Evolutionary conservation across 1,140 invertebrate genomes (phyloP).

Genomic region (Hycleus phaleratus): DNA sequence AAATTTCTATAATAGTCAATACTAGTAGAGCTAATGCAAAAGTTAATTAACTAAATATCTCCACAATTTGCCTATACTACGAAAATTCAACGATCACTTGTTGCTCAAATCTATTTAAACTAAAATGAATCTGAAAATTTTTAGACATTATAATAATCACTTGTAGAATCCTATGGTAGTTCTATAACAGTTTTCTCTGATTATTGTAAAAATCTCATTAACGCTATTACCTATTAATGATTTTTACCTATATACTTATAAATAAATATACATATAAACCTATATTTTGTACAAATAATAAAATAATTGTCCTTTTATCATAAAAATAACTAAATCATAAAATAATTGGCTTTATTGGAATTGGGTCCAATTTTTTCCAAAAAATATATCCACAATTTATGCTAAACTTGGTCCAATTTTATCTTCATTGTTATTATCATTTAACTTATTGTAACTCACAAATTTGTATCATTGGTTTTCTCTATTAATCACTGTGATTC

Average conservation of each 20-base stretch:
- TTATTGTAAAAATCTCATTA: background rate
- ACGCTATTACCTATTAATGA: background rate
- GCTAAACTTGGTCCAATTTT: too few species aligned
- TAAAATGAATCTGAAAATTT: too few species aligned
- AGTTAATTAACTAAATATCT: too few species aligned
- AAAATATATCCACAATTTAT: background rate
- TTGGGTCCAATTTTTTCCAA: background rate
- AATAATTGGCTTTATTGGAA: background rate
- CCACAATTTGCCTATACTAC: too few species aligned
- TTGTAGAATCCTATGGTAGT: background rate
- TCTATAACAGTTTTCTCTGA: background rate
- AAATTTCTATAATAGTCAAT: too few species aligned
- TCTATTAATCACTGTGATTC: constrained; percentile 22
- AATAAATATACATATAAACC: too few species aligned
- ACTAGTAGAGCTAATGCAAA: too few species aligned
- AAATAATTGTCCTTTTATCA: background rate
- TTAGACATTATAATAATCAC: too few species aligned
- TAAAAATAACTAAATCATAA: background rate
- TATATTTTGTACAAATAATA: background rate
- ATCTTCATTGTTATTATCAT: too few species aligned
- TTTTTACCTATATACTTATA: too few species aligned
- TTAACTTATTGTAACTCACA: background rate
- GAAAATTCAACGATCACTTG: too few species aligned
- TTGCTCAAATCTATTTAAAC: too few species aligned
- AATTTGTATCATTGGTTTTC: constrained; percentile 5